A percentile compares a stretch with the other conserved stretches of the same genome.
phyloP scores from a whole-genome alignment of 35 echinoderm and acorn worm species.

The Nesometra sesokonis region DNA sequence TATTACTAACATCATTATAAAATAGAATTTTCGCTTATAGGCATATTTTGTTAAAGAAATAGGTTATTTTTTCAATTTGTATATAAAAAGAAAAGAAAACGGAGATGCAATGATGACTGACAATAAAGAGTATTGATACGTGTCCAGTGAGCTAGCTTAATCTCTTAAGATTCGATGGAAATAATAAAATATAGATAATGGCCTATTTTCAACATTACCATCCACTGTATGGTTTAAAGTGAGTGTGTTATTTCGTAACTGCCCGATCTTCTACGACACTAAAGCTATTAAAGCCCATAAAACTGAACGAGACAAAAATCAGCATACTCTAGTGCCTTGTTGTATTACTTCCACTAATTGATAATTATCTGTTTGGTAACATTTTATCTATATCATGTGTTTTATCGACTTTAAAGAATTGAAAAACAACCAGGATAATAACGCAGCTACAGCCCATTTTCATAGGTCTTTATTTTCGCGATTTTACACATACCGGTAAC shows the following conservation, averaged over 20 bases:
- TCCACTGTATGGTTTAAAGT: background rate
- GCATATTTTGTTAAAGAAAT: too few relatives aligned
- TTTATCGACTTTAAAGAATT: background rate
- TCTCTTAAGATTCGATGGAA: background rate
- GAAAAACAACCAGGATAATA: background rate
- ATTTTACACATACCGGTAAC: too few relatives aligned
- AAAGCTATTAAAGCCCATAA: background rate
- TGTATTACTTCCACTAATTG: background rate
- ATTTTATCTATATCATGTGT: background rate
- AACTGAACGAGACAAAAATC: background rate
- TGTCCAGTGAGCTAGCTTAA: background rate
- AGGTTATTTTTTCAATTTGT: too few relatives aligned
- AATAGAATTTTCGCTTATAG: too few relatives aligned
- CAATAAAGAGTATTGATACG: too few relatives aligned
- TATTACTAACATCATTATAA: too few relatives aligned
- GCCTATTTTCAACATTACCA: background rate
- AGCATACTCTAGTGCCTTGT: background rate
- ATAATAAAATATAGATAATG: background rate
- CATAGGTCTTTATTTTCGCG: too few relatives aligned
- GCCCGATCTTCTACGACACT: background rate
- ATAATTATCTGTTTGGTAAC: background rate
- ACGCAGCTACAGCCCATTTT: too few relatives aligned
- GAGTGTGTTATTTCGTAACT: background rate
- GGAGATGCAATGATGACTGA: too few relatives aligned
- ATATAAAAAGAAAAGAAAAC: too few relatives aligned